Conservation (phyloP, 2,113 vertebrate genomes). For the Nesogale talazaci region DNA sequence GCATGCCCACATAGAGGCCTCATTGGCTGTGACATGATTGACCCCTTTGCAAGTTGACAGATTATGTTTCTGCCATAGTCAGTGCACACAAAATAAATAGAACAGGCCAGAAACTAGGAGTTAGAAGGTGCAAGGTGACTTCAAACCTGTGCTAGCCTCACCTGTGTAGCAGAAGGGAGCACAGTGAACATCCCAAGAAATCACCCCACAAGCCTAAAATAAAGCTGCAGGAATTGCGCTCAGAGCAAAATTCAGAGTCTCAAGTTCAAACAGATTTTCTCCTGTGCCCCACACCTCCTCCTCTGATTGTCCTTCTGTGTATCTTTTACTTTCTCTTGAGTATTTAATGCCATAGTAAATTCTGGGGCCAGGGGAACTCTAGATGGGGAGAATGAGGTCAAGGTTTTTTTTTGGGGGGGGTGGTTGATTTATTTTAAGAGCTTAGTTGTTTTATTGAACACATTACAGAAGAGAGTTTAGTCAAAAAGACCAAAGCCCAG, state of each 20-base stretch:
- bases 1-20: no score
- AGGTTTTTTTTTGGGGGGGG: no score
- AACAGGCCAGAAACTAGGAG: not conserved
- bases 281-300: not conserved
- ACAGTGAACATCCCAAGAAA: not conserved
- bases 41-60: no score
- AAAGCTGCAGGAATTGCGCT: slow-evolving; percentile 12
- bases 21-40: no score
- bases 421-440: no score
- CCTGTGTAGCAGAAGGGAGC: not conserved
- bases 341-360: not conserved
- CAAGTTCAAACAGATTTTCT: slow-evolving; percentile 11
- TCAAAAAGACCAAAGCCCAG: no score
- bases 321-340: slow-evolving; percentile 3
- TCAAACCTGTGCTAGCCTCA: not conserved
- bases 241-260: slow-evolving; percentile 16
- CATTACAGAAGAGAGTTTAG: no score
- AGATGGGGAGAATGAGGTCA: not conserved
- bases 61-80: no score
- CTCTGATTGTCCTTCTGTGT: not conserved
- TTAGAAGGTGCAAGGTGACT: not conserved
- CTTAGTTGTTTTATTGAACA: no score
- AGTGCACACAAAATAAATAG: not conserved
- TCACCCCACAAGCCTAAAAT: not conserved
- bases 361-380: not conserved